phyloP scores from a whole-genome alignment of 2,797 vertebrate species.

The Acrossocheilus wenchowensis region DNA sequence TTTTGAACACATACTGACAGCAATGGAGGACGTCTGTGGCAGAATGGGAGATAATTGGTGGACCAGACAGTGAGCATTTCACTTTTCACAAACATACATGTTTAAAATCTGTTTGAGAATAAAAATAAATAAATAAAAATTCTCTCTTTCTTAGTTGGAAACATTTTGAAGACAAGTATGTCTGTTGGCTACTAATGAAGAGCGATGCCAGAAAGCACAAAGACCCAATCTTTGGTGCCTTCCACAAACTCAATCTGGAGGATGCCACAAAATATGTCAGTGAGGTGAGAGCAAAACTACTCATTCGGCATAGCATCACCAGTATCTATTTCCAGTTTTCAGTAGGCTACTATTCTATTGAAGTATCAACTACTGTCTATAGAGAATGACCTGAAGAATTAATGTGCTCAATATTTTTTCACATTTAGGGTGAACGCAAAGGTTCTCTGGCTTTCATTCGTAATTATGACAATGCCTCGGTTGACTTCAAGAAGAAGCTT shows the following conservation, averaged over 20 bases:
- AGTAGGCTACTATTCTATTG: neutral
- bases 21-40: slow-evolving; percentile 95
- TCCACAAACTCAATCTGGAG: slow-evolving; percentile 94
- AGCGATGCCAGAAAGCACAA: slow-evolving; percentile 86
- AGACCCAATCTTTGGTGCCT: slow-evolving; percentile 89
- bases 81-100: neutral
- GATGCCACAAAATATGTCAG: slow-evolving; percentile 92
- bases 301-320: neutral
- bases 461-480: slow-evolving; percentile 77
- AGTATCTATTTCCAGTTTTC: neutral
- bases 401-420: neutral
- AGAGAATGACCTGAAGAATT: neutral
- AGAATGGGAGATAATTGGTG: slow-evolving; percentile 96
- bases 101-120: neutral
- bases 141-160: slow-evolving; percentile 81
- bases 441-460: slow-evolving; percentile 91
- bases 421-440: slow-evolving; percentile 85
- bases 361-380: neutral
- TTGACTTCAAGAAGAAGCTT: slow-evolving; percentile 87
- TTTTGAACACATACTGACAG: slow-evolving; percentile 93
- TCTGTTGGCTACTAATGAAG: slow-evolving; percentile 89
- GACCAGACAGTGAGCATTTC: slow-evolving; percentile 85
- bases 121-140: no score
- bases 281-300: slow-evolving; percentile 78
- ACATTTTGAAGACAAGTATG: slow-evolving; percentile 87